Conservation (phyloP, 2,113 vertebrate species). For the Sceloporus undulatus region DNA sequence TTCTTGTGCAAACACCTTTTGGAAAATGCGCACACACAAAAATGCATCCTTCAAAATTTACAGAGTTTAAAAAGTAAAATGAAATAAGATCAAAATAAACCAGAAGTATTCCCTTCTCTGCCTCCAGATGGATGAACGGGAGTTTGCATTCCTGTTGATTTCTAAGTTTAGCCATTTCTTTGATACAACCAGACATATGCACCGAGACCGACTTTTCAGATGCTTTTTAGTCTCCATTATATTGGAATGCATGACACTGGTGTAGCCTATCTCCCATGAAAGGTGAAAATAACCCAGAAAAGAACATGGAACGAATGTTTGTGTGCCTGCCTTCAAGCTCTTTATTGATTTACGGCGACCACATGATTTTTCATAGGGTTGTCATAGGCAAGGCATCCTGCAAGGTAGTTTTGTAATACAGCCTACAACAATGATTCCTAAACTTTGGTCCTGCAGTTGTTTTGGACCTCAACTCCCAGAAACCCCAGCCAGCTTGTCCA, state of each 20-base stretch:
- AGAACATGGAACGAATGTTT: not conserved
- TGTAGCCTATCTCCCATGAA: slow-evolving; percentile 18
- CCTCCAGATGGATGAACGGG: not conserved
- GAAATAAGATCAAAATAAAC: no score
- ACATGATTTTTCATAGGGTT: no score
- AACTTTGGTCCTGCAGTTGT: no score
- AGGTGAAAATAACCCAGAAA: slow-evolving; percentile 17
- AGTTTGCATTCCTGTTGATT: slow-evolving; percentile 1
- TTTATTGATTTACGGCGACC: no score
- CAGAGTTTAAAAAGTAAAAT: not conserved
- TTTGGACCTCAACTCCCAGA: no score
- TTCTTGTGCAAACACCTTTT: slow-evolving; percentile 15
- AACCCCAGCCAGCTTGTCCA: no score
- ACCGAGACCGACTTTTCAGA: no score
- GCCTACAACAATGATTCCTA: no score
- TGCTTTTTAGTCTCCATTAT: not conserved
- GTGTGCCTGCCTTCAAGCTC: no score
- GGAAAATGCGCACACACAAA: not conserved
- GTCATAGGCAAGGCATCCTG: no score
- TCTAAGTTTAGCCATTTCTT: not conserved
- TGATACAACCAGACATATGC: not conserved
- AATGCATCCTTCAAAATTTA: not conserved
- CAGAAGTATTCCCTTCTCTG: no score
- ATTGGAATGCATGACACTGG: not conserved
- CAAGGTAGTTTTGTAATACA: no score